A percentile compares a stretch with the other conserved stretches of the same genome.
These are phyloP conservation scores for Nemotelus nigrinus DNA, from an alignment of 2,888 invertebrate species.

Conservation along the genomic window DNA sequence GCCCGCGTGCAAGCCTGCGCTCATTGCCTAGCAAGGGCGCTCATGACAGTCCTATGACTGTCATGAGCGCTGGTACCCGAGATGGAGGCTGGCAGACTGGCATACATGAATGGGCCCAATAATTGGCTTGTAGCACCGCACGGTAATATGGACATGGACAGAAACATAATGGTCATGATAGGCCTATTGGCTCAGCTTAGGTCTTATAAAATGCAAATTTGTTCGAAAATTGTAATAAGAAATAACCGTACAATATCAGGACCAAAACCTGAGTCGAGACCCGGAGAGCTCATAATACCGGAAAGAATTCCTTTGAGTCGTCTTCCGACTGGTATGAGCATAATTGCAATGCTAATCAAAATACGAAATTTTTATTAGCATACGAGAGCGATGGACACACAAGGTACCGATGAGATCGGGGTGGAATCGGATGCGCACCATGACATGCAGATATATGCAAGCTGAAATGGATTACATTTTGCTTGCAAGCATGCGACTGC, in stretches of 20 bases:
- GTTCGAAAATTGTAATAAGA: neutral
- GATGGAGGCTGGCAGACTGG: too few species aligned
- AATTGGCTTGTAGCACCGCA: constrained; percentile 28
- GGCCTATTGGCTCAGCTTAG: neutral
- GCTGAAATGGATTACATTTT: neutral
- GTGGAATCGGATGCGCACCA: neutral
- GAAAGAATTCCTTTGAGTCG: constrained; percentile 45
- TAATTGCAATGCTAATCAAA: constrained; percentile 47
- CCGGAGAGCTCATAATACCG: neutral
- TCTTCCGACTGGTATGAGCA: constrained; percentile 45
- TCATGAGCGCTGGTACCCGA: too few species aligned
- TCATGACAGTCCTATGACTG: too few species aligned
- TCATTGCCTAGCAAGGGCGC: too few species aligned
- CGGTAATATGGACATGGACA: constrained; percentile 34
- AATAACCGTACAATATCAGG: neutral
- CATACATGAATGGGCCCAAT: constrained; percentile 24
- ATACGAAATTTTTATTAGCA: constrained; percentile 43
- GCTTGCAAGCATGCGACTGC: neutral
- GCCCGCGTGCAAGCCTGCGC: too few species aligned
- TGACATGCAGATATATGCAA: neutral
- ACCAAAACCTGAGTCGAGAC: neutral
- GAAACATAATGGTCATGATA: constrained; percentile 39
- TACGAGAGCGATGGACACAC: neutral
- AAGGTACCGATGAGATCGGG: neutral
- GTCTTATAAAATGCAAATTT: neutral